Conservation (phyloP, 2,888 invertebrate genomes). For the Calameuta pallipes region DNA sequence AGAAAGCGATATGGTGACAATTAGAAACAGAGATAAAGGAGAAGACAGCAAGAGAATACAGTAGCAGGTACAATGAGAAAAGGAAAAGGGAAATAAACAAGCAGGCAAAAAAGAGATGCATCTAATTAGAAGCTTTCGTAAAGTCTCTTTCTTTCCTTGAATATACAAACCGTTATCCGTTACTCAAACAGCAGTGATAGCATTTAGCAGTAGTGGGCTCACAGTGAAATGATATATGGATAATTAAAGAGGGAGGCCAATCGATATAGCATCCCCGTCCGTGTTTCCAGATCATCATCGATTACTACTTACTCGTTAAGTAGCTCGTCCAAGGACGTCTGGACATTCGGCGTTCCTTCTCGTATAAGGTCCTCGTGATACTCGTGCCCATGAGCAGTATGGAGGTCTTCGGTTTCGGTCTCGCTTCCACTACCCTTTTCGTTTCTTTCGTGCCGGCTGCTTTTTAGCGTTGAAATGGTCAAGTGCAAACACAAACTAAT, state of each 20-base stretch:
- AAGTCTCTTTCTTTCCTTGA: too few species aligned
- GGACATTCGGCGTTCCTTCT: conserved; percentile 60
- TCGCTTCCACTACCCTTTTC: conserved; percentile 76
- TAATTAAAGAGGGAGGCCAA: too few species aligned
- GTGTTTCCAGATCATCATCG: too few species aligned
- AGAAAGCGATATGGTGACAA: conserved; percentile 5
- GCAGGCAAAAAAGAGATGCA: too few species aligned
- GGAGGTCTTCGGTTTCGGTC: conserved; percentile 79
- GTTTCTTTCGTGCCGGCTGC: conserved; percentile 66
- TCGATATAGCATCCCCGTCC: too few species aligned
- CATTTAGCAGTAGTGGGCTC: too few species aligned
- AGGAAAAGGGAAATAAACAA: conserved; percentile 34
- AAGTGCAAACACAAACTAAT: conserved; percentile 54
- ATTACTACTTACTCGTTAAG: conserved; percentile 65
- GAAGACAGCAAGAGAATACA: conserved; percentile 7
- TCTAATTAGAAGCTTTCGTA: too few species aligned
- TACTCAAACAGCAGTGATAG: too few species aligned
- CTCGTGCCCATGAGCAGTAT: conserved; percentile 59
- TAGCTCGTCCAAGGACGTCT: conserved; percentile 64
- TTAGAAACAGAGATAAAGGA: conserved; percentile 14
- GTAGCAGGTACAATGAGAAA: conserved; percentile 33
- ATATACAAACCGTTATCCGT: too few species aligned
- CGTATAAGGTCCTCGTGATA: conserved; percentile 59
- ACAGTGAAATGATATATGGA: too few species aligned
- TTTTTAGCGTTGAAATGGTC: conserved; percentile 36